Conservation (phyloP, 2,888 invertebrate genomes). For the Plemyria rubiginata region DNA sequence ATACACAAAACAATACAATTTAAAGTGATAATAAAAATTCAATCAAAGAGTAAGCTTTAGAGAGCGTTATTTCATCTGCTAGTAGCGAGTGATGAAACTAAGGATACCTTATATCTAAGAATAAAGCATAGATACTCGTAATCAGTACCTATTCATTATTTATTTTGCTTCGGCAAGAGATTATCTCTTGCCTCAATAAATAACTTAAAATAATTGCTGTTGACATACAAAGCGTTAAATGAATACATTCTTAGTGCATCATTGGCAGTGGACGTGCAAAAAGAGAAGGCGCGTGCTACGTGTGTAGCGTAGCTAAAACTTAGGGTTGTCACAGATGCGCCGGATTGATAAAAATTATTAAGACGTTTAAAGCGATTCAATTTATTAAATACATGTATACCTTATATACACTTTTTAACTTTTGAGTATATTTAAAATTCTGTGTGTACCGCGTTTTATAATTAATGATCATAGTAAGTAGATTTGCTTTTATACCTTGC, state of each 20-base stretch:
- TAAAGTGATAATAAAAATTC: too few species aligned
- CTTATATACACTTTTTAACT: too few species aligned
- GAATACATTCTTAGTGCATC: conserved; percentile 66
- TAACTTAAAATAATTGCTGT: conserved; percentile 46
- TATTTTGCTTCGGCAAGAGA: conserved; percentile 19
- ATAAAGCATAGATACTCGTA: not conserved
- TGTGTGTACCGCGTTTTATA: too few species aligned
- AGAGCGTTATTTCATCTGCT: not conserved
- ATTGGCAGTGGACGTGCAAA: conserved; percentile 64
- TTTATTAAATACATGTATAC: too few species aligned
- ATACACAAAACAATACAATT: too few species aligned
- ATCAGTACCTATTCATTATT: not conserved
- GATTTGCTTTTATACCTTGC: too few species aligned
- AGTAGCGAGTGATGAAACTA: not conserved
- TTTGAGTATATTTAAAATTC: too few species aligned
- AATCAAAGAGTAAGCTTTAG: too few species aligned
- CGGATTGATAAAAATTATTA: too few species aligned
- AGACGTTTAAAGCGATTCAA: too few species aligned
- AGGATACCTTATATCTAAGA: not conserved
- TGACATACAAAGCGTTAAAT: conserved; percentile 52
- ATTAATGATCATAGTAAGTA: too few species aligned
- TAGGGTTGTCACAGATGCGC: conserved; percentile 54
- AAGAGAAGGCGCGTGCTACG: conserved; percentile 68
- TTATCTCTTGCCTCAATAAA: conserved; percentile 37
- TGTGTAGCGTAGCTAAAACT: conserved; percentile 53